These are phyloP conservation scores for Mythimna albipuncta DNA, from an alignment of 2,888 invertebrate genomes.

Conservation along the genomic window DNA sequence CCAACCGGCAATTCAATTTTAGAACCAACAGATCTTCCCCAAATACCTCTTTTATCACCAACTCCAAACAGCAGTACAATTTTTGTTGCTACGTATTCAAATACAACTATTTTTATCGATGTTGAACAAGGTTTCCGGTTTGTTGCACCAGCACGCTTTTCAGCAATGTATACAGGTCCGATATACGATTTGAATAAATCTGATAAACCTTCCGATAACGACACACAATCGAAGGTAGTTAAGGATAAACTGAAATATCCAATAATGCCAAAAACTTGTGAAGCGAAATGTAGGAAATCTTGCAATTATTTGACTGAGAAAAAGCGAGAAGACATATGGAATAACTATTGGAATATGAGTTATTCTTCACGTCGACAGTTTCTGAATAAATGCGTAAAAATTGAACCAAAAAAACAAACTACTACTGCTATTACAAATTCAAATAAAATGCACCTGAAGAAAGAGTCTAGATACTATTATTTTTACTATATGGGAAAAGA, in stretches of 20 bases:
- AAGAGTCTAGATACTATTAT: conserved; percentile 5
- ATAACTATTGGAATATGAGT: conserved; percentile 9
- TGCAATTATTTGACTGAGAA: conserved; percentile 4
- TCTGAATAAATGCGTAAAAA: conserved; percentile 6
- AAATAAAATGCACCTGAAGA: neutral
- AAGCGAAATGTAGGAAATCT: conserved; percentile 3
- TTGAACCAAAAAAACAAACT: conserved; percentile 4
- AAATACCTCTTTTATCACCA: conserved; percentile 14
- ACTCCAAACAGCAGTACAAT: conserved; percentile 16
- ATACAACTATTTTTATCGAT: conserved; percentile 15
- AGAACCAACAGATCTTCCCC: conserved; percentile 9
- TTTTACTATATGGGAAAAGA: conserved; percentile 4
- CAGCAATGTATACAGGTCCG: conserved; percentile 10
- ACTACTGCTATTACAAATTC: neutral
- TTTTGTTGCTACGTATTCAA: conserved; percentile 15
- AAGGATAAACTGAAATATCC: conserved; percentile 3
- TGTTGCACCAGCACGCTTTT: conserved; percentile 13
- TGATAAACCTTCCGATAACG: conserved; percentile 13
- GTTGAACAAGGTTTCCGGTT: conserved; percentile 10
- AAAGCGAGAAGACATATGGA: conserved; percentile 15
- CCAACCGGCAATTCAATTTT: conserved; percentile 14
- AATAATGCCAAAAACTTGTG: conserved; percentile 2
- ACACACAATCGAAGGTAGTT: conserved; percentile 11
- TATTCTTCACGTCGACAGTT: conserved; percentile 1
- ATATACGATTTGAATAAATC: conserved; percentile 12